phyloP scores from a whole-genome alignment of 2,888 invertebrate species.

The Dasysyrphus albostriatus region DNA sequence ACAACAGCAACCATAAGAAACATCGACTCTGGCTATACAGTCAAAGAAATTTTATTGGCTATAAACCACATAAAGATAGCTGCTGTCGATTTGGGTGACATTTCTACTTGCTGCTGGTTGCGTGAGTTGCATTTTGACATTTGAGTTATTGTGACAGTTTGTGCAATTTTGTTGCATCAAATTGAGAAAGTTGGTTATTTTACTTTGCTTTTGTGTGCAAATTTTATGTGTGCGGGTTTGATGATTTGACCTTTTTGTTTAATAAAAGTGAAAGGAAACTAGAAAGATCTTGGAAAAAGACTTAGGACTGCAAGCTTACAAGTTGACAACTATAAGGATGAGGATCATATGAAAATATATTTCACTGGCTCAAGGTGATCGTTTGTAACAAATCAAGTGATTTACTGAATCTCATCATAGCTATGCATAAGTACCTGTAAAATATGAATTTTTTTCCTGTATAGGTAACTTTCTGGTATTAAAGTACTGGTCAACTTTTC shows the following conservation, averaged over 20 bases:
- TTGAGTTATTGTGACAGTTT: conserved; percentile 73
- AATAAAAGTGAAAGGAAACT: conserved; percentile 26
- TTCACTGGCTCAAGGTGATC: too few species aligned
- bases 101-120: conserved; percentile 72
- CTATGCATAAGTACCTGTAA: too few species aligned
- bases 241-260: conserved; percentile 8
- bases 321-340: too few species aligned
- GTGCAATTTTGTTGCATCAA: conserved; percentile 43
- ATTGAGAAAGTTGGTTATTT: conserved; percentile 8
- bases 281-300: background rate
- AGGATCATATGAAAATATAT: too few species aligned
- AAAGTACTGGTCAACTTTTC: too few species aligned
- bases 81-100: conserved; percentile 73
- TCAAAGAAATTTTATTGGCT: conserved; percentile 59
- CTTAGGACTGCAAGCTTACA: background rate
- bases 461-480: too few species aligned
- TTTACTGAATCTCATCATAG: too few species aligned
- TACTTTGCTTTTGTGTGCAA: conserved; percentile 12
- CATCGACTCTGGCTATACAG: conserved; percentile 36
- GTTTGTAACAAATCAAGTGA: too few species aligned
- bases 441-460: too few species aligned
- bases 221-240: conserved; percentile 30
- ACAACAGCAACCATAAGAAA: background rate
- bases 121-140: conserved; percentile 73
- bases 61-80: conserved; percentile 73